Evolutionary conservation across 2,888 invertebrate genomes (phyloP).

Genomic region (Boloria selene): DNA sequence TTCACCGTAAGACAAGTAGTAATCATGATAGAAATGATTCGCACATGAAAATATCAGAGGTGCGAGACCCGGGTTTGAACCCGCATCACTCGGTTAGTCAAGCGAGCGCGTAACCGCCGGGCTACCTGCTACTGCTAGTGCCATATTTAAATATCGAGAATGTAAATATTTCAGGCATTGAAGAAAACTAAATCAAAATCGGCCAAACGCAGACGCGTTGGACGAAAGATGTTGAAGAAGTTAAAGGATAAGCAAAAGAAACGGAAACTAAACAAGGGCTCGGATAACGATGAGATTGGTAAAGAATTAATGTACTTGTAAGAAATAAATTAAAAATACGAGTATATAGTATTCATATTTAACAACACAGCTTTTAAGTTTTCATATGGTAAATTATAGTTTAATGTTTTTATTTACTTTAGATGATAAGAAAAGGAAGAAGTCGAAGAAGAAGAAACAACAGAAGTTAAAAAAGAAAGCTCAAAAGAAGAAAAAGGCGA

Average conservation of each 20-base stretch:
- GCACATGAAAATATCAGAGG: too few relatives aligned
- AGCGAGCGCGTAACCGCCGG: too few relatives aligned
- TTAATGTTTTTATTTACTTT: conserved; percentile 16
- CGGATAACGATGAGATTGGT: conserved; percentile 44
- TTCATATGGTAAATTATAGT: too few relatives aligned
- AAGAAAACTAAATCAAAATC: conserved; percentile 60
- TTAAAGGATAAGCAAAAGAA: conserved; percentile 65
- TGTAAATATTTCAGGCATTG: conserved; percentile 49
- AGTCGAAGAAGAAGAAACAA: conserved; percentile 61
- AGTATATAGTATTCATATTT: too few relatives aligned
- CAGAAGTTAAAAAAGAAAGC: conserved; percentile 61
- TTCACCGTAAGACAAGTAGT: too few relatives aligned
- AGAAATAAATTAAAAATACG: too few relatives aligned
- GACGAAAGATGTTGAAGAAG: conserved; percentile 63
- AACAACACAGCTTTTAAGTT: too few relatives aligned
- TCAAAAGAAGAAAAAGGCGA: conserved; percentile 61
- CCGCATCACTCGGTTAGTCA: too few relatives aligned
- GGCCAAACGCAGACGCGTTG: conserved; percentile 55
- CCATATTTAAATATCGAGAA: neutral
- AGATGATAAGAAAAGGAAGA: conserved; percentile 64
- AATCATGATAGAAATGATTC: too few relatives aligned
- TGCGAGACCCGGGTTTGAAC: too few relatives aligned
- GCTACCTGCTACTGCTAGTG: too few relatives aligned
- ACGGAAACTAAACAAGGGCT: conserved; percentile 52
- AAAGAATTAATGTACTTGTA: conserved; percentile 1